Evolutionary conservation across 2,888 invertebrate species (phyloP).

Genomic region (Sycophila texana): DNA sequence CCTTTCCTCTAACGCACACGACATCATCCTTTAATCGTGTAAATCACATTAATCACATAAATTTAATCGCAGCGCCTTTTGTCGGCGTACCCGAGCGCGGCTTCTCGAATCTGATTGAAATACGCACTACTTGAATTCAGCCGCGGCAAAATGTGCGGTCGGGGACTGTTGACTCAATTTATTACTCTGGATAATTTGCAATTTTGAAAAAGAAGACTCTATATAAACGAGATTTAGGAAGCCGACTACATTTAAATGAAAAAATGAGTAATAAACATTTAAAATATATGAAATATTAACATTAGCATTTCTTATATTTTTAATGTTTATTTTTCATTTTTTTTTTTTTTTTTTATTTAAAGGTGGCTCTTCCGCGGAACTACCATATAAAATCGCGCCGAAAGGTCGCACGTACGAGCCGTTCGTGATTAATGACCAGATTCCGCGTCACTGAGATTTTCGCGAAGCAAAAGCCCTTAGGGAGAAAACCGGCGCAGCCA

Average conservation of each 20-base stretch:
- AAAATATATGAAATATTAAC: no score
- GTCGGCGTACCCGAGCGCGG: slow-evolving; percentile 39
- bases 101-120: slow-evolving; percentile 30
- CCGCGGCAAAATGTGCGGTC: slow-evolving; percentile 36
- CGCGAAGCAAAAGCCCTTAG: slow-evolving; percentile 5
- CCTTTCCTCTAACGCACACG: neutral
- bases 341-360: no score
- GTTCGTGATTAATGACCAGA: slow-evolving; percentile 18
- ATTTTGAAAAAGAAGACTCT: no score
- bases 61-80: slow-evolving; percentile 28
- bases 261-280: no score
- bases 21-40: slow-evolving; percentile 53
- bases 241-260: no score
- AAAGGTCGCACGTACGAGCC: no score
- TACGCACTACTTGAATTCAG: slow-evolving; percentile 33
- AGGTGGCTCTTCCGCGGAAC: neutral
- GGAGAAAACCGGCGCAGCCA: slow-evolving; percentile 40
- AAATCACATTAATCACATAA: slow-evolving; percentile 27
- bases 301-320: no score
- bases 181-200: slow-evolving; percentile 31
- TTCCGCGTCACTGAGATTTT: slow-evolving; percentile 29
- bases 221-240: no score
- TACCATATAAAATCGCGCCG: neutral
- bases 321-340: no score
- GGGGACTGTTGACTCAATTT: slow-evolving; percentile 25